These are phyloP conservation scores for Tetrax tetrax DNA, from an alignment of 2,113 vertebrate species.

Conservation along the genomic window DNA sequence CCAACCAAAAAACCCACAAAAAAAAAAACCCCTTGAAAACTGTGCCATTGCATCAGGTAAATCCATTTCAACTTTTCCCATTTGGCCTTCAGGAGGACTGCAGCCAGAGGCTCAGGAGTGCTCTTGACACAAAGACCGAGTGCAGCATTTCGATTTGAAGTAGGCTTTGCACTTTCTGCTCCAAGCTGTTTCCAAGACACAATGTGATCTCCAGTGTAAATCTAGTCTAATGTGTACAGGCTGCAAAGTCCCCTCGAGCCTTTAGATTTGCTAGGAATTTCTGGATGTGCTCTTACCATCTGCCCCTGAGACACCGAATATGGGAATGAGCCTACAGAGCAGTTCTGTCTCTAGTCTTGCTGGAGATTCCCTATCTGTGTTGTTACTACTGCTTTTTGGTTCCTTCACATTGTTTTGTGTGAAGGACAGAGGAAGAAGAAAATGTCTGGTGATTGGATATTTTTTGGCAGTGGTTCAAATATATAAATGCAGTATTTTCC, in stretches of 20 bases:
- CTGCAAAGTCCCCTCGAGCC: fast-evolving
- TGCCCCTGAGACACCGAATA: neutral
- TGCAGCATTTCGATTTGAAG: neutral
- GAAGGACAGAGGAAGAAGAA: neutral
- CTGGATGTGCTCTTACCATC: neutral
- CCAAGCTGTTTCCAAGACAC: neutral
- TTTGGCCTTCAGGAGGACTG: neutral
- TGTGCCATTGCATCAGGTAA: neutral
- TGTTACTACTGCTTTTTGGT: neutral
- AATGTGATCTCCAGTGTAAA: neutral
- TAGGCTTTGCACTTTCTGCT: neutral
- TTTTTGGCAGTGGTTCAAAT: slow-evolving; percentile 5
- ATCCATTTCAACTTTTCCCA: neutral
- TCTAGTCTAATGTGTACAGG: neutral
- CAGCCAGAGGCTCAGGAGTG: neutral
- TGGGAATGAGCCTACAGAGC: neutral
- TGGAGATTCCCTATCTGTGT: neutral
- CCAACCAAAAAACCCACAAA: neutral
- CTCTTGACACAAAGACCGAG: neutral
- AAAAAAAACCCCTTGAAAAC: fast-evolving
- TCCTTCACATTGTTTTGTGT: neutral
- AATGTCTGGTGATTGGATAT: neutral
- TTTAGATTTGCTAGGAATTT: neutral
- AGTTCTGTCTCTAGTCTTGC: neutral
- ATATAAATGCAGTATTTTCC: neutral